phyloP scores from a whole-genome alignment of 2,888 invertebrate genomes.

The Parelbella ahira region DNA sequence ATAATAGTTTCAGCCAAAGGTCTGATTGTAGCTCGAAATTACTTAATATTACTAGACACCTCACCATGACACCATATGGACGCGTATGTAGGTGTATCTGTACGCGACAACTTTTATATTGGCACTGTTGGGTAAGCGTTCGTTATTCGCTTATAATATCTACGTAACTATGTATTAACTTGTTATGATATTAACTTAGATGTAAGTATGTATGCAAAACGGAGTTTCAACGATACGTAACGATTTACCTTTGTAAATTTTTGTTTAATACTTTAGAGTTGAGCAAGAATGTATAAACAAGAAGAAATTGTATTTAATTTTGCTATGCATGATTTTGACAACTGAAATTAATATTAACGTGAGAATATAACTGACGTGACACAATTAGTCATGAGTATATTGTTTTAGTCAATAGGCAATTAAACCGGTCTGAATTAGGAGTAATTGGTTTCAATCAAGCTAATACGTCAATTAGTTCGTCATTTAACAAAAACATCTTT shows the following conservation, averaged over 20 bases:
- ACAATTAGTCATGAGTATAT: conserved; percentile 3
- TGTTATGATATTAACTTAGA: conserved; percentile 8
- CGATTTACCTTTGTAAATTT: conserved; percentile 4
- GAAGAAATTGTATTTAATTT: neutral
- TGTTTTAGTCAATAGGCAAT: conserved; percentile 17
- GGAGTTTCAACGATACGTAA: conserved; percentile 16
- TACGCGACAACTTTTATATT: conserved; percentile 3
- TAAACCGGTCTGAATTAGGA: neutral
- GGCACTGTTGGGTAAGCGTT: conserved; percentile 7
- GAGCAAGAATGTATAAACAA: conserved; percentile 5
- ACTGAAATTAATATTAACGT: too few relatives aligned
- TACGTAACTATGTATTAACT: conserved; percentile 18
- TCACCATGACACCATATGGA: too few relatives aligned
- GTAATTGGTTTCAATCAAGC: conserved; percentile 5
- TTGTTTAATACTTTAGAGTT: neutral
- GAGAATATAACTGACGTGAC: neutral
- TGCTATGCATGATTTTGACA: neutral
- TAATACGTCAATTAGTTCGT: conserved; percentile 2
- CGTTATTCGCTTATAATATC: conserved; percentile 8
- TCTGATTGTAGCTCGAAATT: too few relatives aligned
- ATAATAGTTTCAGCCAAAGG: too few relatives aligned
- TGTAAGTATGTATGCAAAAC: conserved; percentile 14
- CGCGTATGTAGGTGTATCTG: too few relatives aligned
- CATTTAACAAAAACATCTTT: too few relatives aligned
- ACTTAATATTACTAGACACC: too few relatives aligned